phyloP scores from a whole-genome alignment of 2,888 invertebrate species.

The Amphipoea lucens region DNA sequence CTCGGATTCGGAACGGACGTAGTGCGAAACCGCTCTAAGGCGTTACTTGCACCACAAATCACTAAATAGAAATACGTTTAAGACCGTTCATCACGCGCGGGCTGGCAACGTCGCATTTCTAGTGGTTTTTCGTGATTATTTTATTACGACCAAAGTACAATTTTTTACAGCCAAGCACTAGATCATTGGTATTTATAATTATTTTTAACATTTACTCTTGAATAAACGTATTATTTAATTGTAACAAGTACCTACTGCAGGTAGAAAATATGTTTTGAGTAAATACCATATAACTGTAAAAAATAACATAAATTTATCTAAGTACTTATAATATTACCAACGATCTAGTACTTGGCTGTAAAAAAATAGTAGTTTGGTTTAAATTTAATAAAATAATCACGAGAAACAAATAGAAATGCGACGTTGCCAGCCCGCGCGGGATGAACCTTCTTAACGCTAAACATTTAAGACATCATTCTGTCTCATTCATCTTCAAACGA shows the following conservation, averaged over 20 bases:
- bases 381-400: background rate
- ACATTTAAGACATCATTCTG: background rate
- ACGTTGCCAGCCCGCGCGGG: background rate
- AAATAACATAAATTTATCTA: no score
- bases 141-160: no score
- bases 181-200: background rate
- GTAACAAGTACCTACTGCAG: background rate
- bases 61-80: background rate
- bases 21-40: background rate
- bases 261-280: background rate
- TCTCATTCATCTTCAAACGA: background rate
- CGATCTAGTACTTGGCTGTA: no score
- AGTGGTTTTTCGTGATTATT: background rate
- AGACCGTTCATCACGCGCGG: background rate
- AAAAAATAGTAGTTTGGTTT: background rate
- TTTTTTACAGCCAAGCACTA: background rate
- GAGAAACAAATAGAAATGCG: background rate
- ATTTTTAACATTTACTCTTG: background rate
- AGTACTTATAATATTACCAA: no score
- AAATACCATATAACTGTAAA: no score
- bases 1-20: no score
- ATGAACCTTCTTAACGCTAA: background rate
- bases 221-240: background rate
- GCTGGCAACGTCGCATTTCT: background rate
- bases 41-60: background rate